phyloP scores from a whole-genome alignment of 2,113 vertebrate genomes.

The Tachycineta bicolor region DNA sequence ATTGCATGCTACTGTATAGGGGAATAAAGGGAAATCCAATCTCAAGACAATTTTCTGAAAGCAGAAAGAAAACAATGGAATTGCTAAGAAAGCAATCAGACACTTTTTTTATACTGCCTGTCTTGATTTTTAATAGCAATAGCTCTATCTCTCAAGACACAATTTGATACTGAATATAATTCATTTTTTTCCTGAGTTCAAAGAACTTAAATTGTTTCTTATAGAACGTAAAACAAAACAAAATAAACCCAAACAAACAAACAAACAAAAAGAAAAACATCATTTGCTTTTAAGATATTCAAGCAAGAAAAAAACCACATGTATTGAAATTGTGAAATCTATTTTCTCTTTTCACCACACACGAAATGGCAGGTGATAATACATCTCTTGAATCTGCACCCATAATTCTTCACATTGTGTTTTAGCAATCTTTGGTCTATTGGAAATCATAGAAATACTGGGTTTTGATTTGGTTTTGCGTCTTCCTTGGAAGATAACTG shows the following conservation, averaged over 20 bases:
- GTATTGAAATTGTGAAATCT: not conserved
- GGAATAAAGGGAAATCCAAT: constrained; percentile 54
- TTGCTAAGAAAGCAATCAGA: constrained; percentile 64
- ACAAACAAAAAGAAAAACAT: not conserved
- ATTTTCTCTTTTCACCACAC: not conserved
- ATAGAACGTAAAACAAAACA: not conserved
- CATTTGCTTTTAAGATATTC: not conserved
- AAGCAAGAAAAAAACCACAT: not conserved
- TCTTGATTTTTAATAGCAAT: constrained; percentile 71
- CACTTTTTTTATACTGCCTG: constrained; percentile 35
- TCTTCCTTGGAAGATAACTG: not conserved
- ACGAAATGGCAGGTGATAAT: not conserved
- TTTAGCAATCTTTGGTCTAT: not conserved
- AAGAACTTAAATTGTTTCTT: not conserved
- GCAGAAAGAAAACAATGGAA: constrained; percentile 60
- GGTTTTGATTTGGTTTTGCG: not conserved
- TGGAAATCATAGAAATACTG: not conserved
- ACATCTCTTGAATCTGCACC: not conserved
- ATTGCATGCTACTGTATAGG: constrained; percentile 20
- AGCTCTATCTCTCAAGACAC: constrained; percentile 47
- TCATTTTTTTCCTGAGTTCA: constrained; percentile 16
- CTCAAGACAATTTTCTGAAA: constrained; percentile 67
- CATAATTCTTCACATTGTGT: not conserved
- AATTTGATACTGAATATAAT: constrained; percentile 49
- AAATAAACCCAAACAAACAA: not conserved